Evolutionary conservation across 1,140 invertebrate species (phyloP), one percentile per base, ranked within the genome.

Genomic region (Atta texana): DNA sequence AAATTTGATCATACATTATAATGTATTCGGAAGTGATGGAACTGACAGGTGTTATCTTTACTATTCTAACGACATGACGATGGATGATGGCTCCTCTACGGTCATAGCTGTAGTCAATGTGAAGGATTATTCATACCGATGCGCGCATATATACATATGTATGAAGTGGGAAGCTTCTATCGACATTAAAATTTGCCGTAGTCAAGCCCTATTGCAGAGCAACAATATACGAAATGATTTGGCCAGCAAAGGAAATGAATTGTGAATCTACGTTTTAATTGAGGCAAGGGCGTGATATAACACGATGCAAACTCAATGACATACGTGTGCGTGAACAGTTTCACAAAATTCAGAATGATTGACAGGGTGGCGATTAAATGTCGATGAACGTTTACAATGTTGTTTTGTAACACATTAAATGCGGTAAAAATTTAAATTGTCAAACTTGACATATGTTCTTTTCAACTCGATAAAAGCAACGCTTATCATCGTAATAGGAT

Each of bases 111-210:
- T 72, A 71, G 78, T 24, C 78, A 75, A 31, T 49, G 69, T n/a
- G 80, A 74, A 84, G 69, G 69, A 84, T 84, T 84, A 75, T 84
- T 61, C 55, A 84, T 84, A 84, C 71, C 51, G 69, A 75, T 84
- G 69, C 69, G 80, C 80, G 69, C 69, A 84, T 84, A 75, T 69
- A 84, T 84, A 75, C 80, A 84, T 84, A 84, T 84, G 69, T 75
- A 84, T 84, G 80, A 84, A 61, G 24, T 18, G 55, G 44, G 44
- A 14, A 61, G 55, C 68, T 49, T 74, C 80, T 74, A 74, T 82
- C 80, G 80, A 18, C 80, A 61, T 82, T 82, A 82, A 82, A 82
- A 82, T 82, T 82, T 74, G 16, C 24, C 55, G 53, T 59, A 49
- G 80, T 16, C 39, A 12, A 10, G 31, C 24, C 24, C 55, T 74